Evolutionary conservation across 2,888 invertebrate species (phyloP), one percentile per base, ranked within the genome.

Genomic region (Hydropsyche betteni): DNA sequence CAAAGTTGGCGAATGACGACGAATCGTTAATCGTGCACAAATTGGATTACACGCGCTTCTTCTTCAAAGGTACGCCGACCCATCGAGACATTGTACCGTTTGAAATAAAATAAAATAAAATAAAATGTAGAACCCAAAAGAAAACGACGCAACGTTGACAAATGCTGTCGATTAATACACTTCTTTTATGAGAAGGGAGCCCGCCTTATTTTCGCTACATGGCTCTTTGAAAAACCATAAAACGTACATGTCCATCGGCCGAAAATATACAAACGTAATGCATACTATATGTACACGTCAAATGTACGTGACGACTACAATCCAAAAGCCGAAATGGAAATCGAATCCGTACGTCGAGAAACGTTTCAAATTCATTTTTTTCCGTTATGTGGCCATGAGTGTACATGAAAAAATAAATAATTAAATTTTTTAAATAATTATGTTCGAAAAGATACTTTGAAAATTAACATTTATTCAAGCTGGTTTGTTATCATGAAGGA

Each of bases 151-250:
- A 64, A 44, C 44, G 36, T 64, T 64, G 64, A 64, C 64, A 64
- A 64, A 64, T 64, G 64, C 36, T 36, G 8, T 34, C 64, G 64
- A 64, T 64, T 64, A 64, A 64, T 64, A 64, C 64, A 64, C 64
- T 64, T 64, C 64, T 64, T 64, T 64, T 64, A 36, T 64, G 34
- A 64, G 16, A 64, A 64, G 64, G 64, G 34, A 64, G 33, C 44
- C 34, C 34, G 34, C 36, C 36, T 64, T 64, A 36, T 64, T 36
- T 58, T 58, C 24, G 58, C 58, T 14, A 24, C 55, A 55, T 64
- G 64, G 34, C 64, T 64, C 14, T 64, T 64, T 64, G 64, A 34
- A 64, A 64, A 64, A 64, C 24, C 58, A 58, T 58, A 58, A 58
- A 58, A 58, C 58, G 58, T 16, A 58, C 58, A 58, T 24, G 14